A percentile compares a stretch with the other conserved stretches of the same genome.
These are phyloP conservation scores for Drosophila pullipes DNA, from an alignment of 2,888 invertebrate genomes.

Conservation along the genomic window DNA sequence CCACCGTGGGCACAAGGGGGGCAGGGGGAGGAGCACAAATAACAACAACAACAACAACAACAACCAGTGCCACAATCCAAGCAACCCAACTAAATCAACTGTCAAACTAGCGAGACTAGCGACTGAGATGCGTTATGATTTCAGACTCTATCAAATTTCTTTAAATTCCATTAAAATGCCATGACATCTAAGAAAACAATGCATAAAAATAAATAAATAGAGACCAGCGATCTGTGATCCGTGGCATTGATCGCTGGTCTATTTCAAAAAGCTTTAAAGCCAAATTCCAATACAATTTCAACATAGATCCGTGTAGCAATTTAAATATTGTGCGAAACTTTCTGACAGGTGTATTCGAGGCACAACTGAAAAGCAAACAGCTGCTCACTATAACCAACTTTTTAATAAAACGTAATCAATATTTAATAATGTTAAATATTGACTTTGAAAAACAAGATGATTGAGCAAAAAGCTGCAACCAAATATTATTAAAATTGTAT, in stretches of 20 bases:
- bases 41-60: not conserved
- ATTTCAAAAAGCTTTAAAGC: not conserved
- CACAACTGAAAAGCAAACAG: not conserved
- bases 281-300: not conserved
- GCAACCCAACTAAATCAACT: conserved; percentile 55
- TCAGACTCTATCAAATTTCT: conserved; percentile 77
- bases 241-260: not conserved
- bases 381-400: not conserved
- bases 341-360: not conserved
- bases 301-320: not conserved
- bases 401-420: not conserved
- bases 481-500: not conserved
- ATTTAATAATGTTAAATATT: not conserved
- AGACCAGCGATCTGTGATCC: conserved; percentile 2
- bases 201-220: conserved; percentile 69
- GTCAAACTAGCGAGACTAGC: conserved; percentile 31
- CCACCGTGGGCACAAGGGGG: not conserved
- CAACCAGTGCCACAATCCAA: not conserved
- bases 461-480: not conserved
- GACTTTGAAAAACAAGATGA: not conserved
- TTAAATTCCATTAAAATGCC: conserved; percentile 73
- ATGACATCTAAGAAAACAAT: conserved; percentile 70
- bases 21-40: not conserved
- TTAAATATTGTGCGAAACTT: too few relatives aligned
- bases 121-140: conserved; percentile 66